A percentile compares a stretch with the other conserved stretches of the same genome.
Conservation (phyloP, 2,888 invertebrate species). For the Hipparchia semele region DNA sequence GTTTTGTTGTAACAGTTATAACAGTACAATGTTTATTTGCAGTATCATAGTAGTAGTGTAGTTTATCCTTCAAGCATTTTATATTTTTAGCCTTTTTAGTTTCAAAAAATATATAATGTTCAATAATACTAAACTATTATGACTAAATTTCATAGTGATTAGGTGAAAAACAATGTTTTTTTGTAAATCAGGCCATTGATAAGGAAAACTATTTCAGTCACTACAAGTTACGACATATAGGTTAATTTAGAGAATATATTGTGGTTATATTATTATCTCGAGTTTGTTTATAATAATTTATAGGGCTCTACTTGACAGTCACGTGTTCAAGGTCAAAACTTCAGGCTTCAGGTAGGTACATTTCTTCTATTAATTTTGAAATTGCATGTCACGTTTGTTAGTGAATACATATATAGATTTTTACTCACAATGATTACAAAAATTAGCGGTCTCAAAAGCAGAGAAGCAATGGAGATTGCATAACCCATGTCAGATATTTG, state of each 20-base stretch:
- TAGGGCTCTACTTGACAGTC: conserved; percentile 53
- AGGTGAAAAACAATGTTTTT: neutral
- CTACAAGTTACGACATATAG: neutral
- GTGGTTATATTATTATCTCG: neutral
- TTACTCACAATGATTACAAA: conserved; percentile 11
- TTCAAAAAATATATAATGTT: too few relatives aligned
- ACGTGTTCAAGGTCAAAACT: conserved; percentile 74
- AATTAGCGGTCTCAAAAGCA: conserved; percentile 13
- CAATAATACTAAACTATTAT: too few relatives aligned
- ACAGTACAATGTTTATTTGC: too few relatives aligned
- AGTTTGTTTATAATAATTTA: neutral
- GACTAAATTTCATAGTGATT: too few relatives aligned
- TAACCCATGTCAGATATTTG: conserved; percentile 34
- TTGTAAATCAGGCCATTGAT: neutral
- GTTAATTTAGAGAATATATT: neutral
- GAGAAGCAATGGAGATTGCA: conserved; percentile 33
- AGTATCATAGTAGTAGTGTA: too few relatives aligned
- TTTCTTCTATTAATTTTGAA: neutral
- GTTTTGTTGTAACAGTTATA: too few relatives aligned
- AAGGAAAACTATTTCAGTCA: neutral
- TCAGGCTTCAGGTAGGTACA: conserved; percentile 26
- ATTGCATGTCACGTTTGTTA: neutral
- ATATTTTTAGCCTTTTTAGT: too few relatives aligned
- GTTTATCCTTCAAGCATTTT: too few relatives aligned
- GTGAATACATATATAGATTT: neutral